Conservation (phyloP, 2,113 vertebrate species). For the Lycaon pictus region DNA sequence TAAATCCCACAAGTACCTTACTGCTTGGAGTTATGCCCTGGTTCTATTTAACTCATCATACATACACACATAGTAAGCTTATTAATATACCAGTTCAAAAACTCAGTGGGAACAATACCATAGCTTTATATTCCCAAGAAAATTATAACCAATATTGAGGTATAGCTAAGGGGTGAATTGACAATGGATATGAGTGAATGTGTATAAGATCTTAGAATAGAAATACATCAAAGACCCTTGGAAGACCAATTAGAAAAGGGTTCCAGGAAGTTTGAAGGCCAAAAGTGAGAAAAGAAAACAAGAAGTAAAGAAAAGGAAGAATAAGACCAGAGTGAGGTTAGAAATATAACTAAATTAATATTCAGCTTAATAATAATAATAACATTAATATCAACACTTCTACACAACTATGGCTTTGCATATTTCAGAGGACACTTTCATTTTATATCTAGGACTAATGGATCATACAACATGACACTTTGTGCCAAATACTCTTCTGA, state of each 20-base stretch:
- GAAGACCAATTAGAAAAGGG: background rate
- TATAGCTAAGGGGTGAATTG: background rate
- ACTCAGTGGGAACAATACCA: background rate
- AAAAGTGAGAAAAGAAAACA: background rate
- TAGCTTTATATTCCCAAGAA: background rate
- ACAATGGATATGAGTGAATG: background rate
- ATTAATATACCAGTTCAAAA: conserved; percentile 31
- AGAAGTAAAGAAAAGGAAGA: background rate
- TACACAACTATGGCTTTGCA: background rate
- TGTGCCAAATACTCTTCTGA: background rate
- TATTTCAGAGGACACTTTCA: background rate
- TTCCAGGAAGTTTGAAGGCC: background rate
- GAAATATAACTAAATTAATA: background rate
- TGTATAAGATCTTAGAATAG: background rate
- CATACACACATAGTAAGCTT: background rate
- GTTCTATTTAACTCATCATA: conserved; percentile 19
- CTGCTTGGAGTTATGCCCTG: background rate
- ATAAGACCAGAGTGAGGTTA: background rate
- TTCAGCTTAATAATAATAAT: background rate
- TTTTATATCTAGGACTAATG: background rate
- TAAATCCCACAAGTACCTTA: background rate
- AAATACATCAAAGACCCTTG: background rate
- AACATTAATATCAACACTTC: background rate
- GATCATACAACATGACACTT: background rate
- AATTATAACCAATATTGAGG: background rate